Base-by-base conservation (phyloP, 2,797 vertebrate species). In the Euphonia xanthogaster region DNA sequence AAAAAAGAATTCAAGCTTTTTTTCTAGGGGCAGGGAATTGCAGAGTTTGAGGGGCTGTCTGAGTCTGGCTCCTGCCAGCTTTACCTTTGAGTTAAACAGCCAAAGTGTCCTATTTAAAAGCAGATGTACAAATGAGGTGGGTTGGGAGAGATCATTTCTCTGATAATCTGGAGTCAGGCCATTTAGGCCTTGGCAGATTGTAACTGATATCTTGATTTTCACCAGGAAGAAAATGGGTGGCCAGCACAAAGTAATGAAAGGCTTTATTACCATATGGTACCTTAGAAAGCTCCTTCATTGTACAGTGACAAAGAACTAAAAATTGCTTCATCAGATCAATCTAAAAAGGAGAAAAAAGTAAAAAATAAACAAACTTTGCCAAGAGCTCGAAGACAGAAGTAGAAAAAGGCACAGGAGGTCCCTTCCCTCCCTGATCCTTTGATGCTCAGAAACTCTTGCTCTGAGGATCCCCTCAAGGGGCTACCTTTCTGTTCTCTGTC, bases 171-270 rank as follows among this genome's bases (percentile, higher is more conserved):
- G 91, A 95, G 73, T 90, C 11, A 5, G 37, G 94, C 88, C 88
- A 93, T 94, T 86, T 77, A 60, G 94, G 63, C 55, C 48, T 91
- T 60, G 58, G 67, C 35, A 93, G 93, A 76, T 73, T 76, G 96
- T 95, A 96, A 97, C 82, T 0, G 95, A 94, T 95, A 96, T 14
- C 91, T 94, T 57, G 91, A 92, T 91, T 94, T 96, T 96, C 95
- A 27, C 89, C 2, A 12, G 76, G 73, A 88, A 94, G 87, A 78
- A 94, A 94, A 90, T 70, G 94, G 78, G 85, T 75, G 74, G 73
- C 87, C 85, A 54, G 76, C 48, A 81, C 51, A 62, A 83, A 81
- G 87, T 91, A 96, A 90, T 86, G 95, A 88, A 94, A 94, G 60
- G 62, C 42, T 94, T 84, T 93, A 88, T 93, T 94, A 86, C 79